phyloP scores from a whole-genome alignment of 2,797 vertebrate species.

The Acanthurus leucopareius region DNA sequence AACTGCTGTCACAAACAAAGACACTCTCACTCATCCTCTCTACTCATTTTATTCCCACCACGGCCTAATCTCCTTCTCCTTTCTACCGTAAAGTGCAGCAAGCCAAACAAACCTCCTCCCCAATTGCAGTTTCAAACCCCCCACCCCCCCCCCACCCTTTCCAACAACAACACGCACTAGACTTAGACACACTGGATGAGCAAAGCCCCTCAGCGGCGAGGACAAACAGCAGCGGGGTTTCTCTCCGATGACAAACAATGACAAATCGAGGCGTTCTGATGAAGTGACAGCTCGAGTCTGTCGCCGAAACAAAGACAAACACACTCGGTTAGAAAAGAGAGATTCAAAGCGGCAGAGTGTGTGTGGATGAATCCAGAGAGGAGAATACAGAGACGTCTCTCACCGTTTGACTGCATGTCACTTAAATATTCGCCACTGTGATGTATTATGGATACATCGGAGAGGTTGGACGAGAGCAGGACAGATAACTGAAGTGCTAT shows the following conservation, averaged over 20 bases:
- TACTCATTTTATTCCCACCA: conserved; percentile 29
- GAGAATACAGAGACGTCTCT: conserved; percentile 33
- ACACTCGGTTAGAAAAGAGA: conserved; percentile 13
- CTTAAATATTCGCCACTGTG: conserved; percentile 10
- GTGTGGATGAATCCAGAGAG: conserved; percentile 15
- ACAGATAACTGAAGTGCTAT: background rate
- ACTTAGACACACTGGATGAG: conserved; percentile 58
- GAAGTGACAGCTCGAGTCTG: conserved; percentile 58
- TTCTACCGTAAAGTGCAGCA: conserved; percentile 38
- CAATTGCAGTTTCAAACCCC: conserved; percentile 29
- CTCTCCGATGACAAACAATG: conserved; percentile 58
- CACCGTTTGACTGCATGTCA: background rate
- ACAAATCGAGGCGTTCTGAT: conserved; percentile 38
- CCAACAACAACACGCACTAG: background rate
- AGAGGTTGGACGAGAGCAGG: background rate
- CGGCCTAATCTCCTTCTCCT: conserved; percentile 45
- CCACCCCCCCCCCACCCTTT: background rate
- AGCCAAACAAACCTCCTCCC: conserved; percentile 39
- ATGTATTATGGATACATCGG: background rate
- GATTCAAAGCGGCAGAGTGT: conserved; percentile 14
- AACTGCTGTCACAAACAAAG: conserved; percentile 37
- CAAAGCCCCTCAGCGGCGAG: conserved; percentile 38
- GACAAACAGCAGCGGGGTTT: conserved; percentile 42
- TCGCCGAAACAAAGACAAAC: conserved; percentile 55
- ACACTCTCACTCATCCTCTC: conserved; percentile 22